Evolutionary conservation across 92 coral and sea anemone species (phyloP), one percentile per base, ranked within the genome.

Genomic region (Parazoanthus swiftii): DNA sequence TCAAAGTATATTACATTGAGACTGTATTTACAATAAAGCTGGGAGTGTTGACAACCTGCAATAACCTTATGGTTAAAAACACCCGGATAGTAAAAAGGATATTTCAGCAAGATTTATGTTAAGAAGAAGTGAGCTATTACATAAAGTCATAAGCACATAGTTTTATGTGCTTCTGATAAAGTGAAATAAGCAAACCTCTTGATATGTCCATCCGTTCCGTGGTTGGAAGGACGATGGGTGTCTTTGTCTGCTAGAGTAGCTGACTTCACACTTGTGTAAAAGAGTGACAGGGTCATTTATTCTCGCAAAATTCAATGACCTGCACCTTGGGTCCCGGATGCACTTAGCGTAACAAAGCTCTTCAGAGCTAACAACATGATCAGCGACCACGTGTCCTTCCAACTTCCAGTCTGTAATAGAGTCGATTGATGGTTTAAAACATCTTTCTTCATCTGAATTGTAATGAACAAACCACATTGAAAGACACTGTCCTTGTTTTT

Each of bases 131-230:
- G 25, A 46, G 50, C 50, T 46, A 46, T 46, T 29, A 29, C 33
- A 29, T 29, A 29, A 29, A 29, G 33, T 29, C 33, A 29, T 29
- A 29, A 29, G 33, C 33, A 29, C 33, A 29, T 29, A 29, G 33
- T 29, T 29, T 29, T 29, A 29, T 29, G 33, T 29, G 33, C 33
- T 29, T 29, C 33, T 29, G 33, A 8, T 46, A 46, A 46, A 46
- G 50, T 8, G 38, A 72, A 33, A 76, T 21, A 0, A 79, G n/a
- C 39, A 79, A 58, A 80, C 85, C 85, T 80, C 85, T 35, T 80
- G 25, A 35, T 80, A 80, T 35, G 85, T 80, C 85, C 85, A 80
- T 80, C 85, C 85, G 7, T 6, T 80, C 59, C 72, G 85, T 11
- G 73, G 85, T 56, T 16, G 71, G 72, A 80, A 80, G 35, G 50